phyloP scores from a whole-genome alignment of 2,888 invertebrate species.

The Pegoplata infirma region DNA sequence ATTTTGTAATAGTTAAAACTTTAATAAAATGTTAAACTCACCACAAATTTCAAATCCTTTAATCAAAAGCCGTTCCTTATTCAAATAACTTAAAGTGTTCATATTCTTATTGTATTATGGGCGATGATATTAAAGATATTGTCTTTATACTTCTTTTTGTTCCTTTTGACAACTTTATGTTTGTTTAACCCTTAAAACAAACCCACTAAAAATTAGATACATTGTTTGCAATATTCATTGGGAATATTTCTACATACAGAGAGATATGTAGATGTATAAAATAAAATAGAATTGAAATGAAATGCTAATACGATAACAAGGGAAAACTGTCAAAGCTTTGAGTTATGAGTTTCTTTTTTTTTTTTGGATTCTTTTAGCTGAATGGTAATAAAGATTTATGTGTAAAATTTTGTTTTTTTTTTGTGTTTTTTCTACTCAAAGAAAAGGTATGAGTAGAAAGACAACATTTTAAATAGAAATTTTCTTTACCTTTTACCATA shows the following conservation, averaged over 20 bases:
- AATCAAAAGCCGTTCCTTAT: not conserved
- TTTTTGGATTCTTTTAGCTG: not conserved
- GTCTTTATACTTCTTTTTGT: not conserved
- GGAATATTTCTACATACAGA: not conserved
- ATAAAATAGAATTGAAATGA: not conserved
- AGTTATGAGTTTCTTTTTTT: conserved; percentile 19
- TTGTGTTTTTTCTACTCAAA: too few species aligned
- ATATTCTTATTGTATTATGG: not conserved
- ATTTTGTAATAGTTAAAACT: too few species aligned
- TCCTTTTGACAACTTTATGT: conserved; percentile 41
- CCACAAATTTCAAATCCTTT: too few species aligned
- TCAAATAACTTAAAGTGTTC: not conserved
- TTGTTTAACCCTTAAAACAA: conserved; percentile 48
- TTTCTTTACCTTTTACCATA: not conserved
- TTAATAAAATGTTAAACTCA: too few species aligned
- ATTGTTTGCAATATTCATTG: conserved; percentile 17
- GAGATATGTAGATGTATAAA: not conserved
- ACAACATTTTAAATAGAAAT: not conserved
- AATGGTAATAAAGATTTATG: conserved; percentile 33
- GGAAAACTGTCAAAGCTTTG: conserved; percentile 46
- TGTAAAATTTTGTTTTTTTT: not conserved
- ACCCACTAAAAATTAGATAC: conserved; percentile 16
- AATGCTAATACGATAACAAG: conserved; percentile 47
- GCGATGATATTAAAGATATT: not conserved
- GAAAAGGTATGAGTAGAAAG: not conserved